Conservation (phyloP, 2,888 invertebrate genomes). For the Hemithea aestivaria region DNA sequence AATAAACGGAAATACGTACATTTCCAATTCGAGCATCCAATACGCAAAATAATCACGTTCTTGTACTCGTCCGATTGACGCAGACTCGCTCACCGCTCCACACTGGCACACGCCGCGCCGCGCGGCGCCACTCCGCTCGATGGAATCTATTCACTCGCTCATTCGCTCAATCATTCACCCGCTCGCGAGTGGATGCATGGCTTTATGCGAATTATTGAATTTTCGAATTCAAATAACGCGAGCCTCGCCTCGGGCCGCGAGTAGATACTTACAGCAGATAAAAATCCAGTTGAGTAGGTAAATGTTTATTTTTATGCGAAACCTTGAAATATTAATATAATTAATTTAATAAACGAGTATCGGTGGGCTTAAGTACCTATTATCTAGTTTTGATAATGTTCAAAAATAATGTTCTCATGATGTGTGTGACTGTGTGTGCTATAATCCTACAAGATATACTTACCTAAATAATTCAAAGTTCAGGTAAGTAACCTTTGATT, state of each 20-base stretch:
- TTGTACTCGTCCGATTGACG: conserved; percentile 40
- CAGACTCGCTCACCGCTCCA: conserved; percentile 37
- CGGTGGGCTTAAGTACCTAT: no score
- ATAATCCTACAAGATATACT: no score
- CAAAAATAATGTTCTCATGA: no score
- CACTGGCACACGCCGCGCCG: conserved; percentile 21
- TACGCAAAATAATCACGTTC: conserved; percentile 56
- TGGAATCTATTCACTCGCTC: conserved; percentile 52
- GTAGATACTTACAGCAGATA: conserved; percentile 31
- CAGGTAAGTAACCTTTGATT: no score
- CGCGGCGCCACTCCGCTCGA: conserved; percentile 28
- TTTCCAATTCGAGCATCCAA: conserved; percentile 43
- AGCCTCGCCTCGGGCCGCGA: conserved; percentile 31
- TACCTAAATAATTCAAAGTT: no score
- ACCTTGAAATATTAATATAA: no score
- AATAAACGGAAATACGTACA: conserved; percentile 42
- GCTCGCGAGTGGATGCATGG: conserved; percentile 54
- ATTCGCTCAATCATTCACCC: conserved; percentile 58
- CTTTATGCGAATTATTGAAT: conserved; percentile 67
- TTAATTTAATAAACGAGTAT: no score
- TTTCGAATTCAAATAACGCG: conserved; percentile 50
- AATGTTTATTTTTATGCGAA: no score
- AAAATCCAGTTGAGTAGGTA: conserved; percentile 46
- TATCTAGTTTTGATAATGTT: no score
- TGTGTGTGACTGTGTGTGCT: no score